These are phyloP conservation scores for Littorina saxatilis DNA, from an alignment of 1,140 invertebrate species.

Conservation along the genomic window DNA sequence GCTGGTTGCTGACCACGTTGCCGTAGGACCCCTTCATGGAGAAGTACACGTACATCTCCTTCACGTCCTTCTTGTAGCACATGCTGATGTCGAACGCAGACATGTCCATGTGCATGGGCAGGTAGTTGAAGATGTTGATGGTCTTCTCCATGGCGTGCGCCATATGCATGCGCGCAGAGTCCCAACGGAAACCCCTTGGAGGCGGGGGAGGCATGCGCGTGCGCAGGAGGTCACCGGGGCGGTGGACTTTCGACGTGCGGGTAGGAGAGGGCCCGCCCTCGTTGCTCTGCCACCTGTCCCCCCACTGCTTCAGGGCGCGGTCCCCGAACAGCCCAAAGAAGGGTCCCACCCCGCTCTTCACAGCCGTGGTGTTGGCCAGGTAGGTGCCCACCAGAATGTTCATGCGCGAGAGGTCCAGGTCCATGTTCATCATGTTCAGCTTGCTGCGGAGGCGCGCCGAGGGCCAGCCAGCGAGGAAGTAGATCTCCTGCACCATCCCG, in stretches of 20 bases:
- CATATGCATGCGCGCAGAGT: conserved; percentile 13
- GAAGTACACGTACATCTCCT: conserved; percentile 25
- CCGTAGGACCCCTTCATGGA: not conserved
- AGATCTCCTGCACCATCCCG: conserved; percentile 31
- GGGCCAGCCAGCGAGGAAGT: conserved; percentile 24
- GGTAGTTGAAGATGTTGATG: conserved; percentile 29
- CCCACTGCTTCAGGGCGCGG: not conserved
- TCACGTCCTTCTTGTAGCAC: conserved; percentile 21
- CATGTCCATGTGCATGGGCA: conserved; percentile 11
- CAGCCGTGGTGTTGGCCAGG: conserved; percentile 16
- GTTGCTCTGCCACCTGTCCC: not conserved
- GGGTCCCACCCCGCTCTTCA: not conserved
- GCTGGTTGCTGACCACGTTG: not conserved
- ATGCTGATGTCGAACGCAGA: conserved; percentile 26
- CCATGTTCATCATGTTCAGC: not conserved
- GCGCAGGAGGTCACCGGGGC: not conserved
- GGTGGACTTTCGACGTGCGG: not conserved
- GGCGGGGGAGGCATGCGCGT: not conserved
- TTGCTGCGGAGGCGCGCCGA: not conserved
- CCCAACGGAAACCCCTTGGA: not conserved
- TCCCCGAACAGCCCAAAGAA: conserved; percentile 20
- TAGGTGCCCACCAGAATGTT: conserved; percentile 25
- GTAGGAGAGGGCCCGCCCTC: not conserved
- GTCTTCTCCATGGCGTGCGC: conserved; percentile 17
- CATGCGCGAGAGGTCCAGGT: conserved; percentile 24